phyloP scores from a whole-genome alignment of 2,797 vertebrate species.

The Melopsittacus undulatus region DNA sequence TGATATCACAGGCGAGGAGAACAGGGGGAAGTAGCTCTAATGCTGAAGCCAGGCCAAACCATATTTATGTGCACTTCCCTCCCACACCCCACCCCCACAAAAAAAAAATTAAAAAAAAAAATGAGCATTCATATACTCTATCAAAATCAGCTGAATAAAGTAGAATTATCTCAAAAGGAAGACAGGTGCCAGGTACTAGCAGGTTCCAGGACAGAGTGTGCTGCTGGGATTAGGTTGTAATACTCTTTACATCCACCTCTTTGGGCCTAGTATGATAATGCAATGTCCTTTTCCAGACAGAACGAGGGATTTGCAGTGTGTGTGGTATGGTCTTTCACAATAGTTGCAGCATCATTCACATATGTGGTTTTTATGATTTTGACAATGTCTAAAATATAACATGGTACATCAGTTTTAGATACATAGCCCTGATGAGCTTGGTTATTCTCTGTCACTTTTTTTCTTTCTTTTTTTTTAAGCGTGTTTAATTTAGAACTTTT shows the following conservation, averaged over 20 bases:
- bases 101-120: neutral
- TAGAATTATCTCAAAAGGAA: neutral
- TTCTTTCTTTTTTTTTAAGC: too few species aligned
- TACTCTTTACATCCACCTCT: neutral
- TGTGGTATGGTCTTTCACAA: fast-evolving
- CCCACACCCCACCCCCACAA: too few species aligned
- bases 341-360: neutral
- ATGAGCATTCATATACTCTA: neutral
- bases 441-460: fast-evolving
- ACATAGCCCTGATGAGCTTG: neutral
- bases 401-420: neutral
- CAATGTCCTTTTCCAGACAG: neutral
- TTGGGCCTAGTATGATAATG: neutral
- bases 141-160: neutral
- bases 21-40: neutral
- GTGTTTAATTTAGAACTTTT: neutral
- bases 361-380: neutral
- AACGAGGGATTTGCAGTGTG: fast-evolving
- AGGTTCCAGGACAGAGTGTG: neutral
- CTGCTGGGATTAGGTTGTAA: neutral
- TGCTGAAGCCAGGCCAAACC: neutral
- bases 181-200: neutral
- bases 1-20: neutral
- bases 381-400: neutral
- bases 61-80: too few species aligned